Evolutionary conservation across 2,888 invertebrate genomes (phyloP).

Genomic region (Yponomeuta malinellus): DNA sequence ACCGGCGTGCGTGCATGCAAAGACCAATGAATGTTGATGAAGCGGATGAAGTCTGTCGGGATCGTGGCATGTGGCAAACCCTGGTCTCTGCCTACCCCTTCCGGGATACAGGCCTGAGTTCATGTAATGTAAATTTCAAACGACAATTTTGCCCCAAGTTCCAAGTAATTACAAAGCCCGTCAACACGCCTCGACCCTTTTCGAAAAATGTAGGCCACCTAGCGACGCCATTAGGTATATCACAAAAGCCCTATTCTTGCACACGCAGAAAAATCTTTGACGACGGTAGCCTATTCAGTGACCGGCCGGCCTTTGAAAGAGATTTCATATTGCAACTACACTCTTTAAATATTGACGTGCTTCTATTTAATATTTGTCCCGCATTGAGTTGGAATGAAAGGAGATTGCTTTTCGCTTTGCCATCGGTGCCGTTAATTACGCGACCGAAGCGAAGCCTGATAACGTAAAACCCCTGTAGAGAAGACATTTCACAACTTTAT

Average conservation of each 20-base stretch:
- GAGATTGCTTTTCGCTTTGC: background rate
- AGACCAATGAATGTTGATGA: too few relatives aligned
- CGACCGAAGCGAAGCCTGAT: background rate
- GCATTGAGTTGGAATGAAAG: background rate
- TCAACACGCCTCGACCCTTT: background rate
- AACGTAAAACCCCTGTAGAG: too few relatives aligned
- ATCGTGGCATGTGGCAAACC: too few relatives aligned
- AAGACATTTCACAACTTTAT: too few relatives aligned
- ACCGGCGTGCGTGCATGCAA: too few relatives aligned
- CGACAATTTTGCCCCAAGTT: too few relatives aligned
- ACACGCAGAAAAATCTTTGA: background rate
- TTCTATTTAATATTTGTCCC: background rate
- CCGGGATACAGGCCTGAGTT: too few relatives aligned
- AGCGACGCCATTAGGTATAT: background rate
- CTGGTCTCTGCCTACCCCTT: too few relatives aligned
- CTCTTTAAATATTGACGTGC: background rate
- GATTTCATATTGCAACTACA: slow-evolving; percentile 2
- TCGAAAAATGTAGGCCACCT: background rate
- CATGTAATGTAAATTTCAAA: too few relatives aligned
- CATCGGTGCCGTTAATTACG: background rate
- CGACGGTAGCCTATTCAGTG: background rate
- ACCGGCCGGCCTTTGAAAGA: background rate
- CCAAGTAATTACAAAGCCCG: background rate
- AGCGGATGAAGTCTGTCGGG: too few relatives aligned
- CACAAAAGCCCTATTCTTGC: background rate